phyloP scores from a whole-genome alignment of 1,140 invertebrate species.

The Amyelois transitella region DNA sequence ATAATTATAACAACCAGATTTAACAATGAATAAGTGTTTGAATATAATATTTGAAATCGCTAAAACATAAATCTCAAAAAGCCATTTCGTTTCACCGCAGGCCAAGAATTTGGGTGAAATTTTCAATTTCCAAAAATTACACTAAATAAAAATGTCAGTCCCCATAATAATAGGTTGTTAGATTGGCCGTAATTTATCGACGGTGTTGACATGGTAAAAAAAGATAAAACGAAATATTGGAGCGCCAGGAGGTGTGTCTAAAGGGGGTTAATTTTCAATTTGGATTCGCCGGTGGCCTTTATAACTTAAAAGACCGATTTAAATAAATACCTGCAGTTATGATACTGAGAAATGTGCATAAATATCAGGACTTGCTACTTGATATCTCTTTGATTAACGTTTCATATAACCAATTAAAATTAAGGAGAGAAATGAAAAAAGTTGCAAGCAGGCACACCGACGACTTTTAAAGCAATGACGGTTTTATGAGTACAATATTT shows the following conservation, averaged over 20 bases:
- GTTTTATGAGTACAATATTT: no score
- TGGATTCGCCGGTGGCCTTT: slow-evolving; percentile 52
- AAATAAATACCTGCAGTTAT: slow-evolving; percentile 38
- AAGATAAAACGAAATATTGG: slow-evolving; percentile 38
- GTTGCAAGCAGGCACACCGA: slow-evolving; percentile 19
- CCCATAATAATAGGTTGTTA: slow-evolving; percentile 63
- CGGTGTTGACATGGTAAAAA: slow-evolving; percentile 63
- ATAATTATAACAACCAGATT: slow-evolving; percentile 4
- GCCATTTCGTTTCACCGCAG: slow-evolving; percentile 52
- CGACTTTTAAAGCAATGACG: slow-evolving; percentile 5
- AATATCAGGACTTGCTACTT: slow-evolving; percentile 41
- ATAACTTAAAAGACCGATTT: slow-evolving; percentile 44
- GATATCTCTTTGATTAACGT: slow-evolving; percentile 38
- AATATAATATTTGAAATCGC: slow-evolving; percentile 44
- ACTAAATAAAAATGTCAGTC: slow-evolving; percentile 64
- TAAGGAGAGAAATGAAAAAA: slow-evolving; percentile 37
- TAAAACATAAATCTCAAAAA: slow-evolving; percentile 60
- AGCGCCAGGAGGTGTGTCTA: slow-evolving; percentile 53
- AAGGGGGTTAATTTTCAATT: slow-evolving; percentile 69
- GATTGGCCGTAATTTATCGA: slow-evolving; percentile 60
- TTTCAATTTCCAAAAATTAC: slow-evolving; percentile 63
- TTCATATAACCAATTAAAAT: slow-evolving; percentile 42
- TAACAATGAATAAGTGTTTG: slow-evolving; percentile 21
- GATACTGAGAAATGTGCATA: slow-evolving; percentile 35
- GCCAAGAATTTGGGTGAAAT: slow-evolving; percentile 50